Evolutionary conservation across 2,113 vertebrate genomes (phyloP).

Genomic region (Ailurus styani): DNA sequence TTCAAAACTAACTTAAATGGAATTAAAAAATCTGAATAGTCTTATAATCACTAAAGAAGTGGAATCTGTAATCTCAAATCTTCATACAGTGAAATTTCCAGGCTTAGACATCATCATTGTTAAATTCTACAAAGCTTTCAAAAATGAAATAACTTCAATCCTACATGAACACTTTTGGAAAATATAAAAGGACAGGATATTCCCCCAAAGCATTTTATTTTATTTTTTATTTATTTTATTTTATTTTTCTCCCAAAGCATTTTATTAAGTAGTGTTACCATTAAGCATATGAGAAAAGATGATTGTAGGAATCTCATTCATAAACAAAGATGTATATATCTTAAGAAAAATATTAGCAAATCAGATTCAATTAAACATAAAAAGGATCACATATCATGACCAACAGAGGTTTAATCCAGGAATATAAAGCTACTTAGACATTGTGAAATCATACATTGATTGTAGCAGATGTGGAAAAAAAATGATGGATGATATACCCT

Average conservation of each 20-base stretch:
- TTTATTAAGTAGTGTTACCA: background rate
- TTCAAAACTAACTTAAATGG: background rate
- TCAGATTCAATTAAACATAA: background rate
- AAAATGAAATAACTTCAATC: background rate
- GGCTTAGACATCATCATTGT: background rate
- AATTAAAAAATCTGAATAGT: background rate
- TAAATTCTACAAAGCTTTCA: background rate
- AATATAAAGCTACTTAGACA: background rate
- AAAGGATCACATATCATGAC: background rate
- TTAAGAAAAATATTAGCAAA: background rate
- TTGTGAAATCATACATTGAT: background rate
- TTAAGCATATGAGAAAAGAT: background rate
- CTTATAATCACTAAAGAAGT: background rate
- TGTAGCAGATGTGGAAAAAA: background rate
- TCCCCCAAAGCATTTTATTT: background rate
- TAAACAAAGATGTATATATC: background rate
- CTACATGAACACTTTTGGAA: background rate
- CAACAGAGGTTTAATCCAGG: background rate
- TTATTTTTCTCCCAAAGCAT: background rate
- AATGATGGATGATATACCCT: background rate
- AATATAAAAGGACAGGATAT: background rate
- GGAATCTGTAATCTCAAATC: background rate
- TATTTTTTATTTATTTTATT: background rate
- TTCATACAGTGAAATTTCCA: background rate
- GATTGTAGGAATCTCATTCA: background rate